phyloP scores from a whole-genome alignment of 2,797 vertebrate species.

The Bovichtus variegatus region DNA sequence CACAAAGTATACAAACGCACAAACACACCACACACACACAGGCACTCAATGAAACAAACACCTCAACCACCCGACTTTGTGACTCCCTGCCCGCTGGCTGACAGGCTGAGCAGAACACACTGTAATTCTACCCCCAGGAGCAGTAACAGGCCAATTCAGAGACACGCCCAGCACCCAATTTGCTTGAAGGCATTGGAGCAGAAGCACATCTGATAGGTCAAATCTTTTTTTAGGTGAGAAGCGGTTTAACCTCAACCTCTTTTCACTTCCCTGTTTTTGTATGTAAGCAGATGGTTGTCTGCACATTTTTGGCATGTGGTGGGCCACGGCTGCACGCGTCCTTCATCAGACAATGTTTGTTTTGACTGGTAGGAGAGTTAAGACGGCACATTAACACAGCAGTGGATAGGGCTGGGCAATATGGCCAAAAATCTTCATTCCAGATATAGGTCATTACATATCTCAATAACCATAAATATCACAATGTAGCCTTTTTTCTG shows the following conservation, averaged over 20 bases:
- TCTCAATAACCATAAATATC: too few relatives aligned
- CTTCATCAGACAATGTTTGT: not conserved
- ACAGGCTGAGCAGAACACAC: slow-evolving; percentile 23
- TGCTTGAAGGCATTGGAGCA: not conserved
- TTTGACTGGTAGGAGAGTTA: not conserved
- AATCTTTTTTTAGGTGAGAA: slow-evolving; percentile 25
- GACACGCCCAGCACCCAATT: slow-evolving; percentile 17
- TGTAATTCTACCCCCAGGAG: slow-evolving; percentile 60
- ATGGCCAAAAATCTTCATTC: too few relatives aligned
- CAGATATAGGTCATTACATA: too few relatives aligned
- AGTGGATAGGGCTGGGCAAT: not conserved
- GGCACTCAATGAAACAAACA: slow-evolving; percentile 12
- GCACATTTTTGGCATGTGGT: slow-evolving; percentile 12
- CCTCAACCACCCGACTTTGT: slow-evolving; percentile 10
- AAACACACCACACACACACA: slow-evolving; percentile 24
- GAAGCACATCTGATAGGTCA: slow-evolving; percentile 20
- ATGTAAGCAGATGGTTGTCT: not conserved
- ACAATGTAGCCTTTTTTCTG: too few relatives aligned
- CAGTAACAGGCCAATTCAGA: slow-evolving; percentile 6
- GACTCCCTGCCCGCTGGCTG: not conserved
- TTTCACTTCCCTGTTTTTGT: slow-evolving; percentile 37
- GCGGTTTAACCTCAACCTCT: not conserved
- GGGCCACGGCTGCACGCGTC: not conserved
- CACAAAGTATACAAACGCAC: slow-evolving; percentile 2
- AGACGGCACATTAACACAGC: not conserved